Evolutionary conservation across 2,888 invertebrate species (phyloP), one percentile per base, ranked within the genome.

Genomic region (Apodemia zela): DNA sequence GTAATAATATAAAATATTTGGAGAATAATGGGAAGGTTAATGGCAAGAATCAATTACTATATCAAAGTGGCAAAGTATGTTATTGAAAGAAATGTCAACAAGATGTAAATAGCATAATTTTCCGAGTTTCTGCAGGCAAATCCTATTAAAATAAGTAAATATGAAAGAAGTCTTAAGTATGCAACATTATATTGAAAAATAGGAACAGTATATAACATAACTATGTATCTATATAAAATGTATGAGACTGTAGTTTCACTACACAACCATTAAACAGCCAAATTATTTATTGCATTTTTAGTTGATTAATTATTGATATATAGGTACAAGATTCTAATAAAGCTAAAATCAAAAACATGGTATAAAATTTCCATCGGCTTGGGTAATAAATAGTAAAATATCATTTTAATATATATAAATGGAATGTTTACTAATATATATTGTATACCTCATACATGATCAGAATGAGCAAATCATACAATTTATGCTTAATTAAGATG

Each of bases 141-240:
- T 33, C 33, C 33, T 8, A 8, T 33, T 33, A 33, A 8, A 33
- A 33, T 33, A 33, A 33, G 8, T 7, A 33, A 0, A 33, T 8
- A 33, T 8, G 33, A 33, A 33, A 15, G 13, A 42, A 42, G 42
- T 6, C 42, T 42, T 42, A 42, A 42, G 13, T 42, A 42, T 42
- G 42, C 42, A 42, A 42, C 42, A 42, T 15, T 42, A 15, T 42
- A 42, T 42, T 42, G 15, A 38, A 42, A 42, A 42, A 42, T 42
- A 42, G 42, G 42, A 42, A 42, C 42, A 42, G 42, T 42, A 42
- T n/a, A n/a, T n/a, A n/a, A n/a, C n/a, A n/a, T n/a, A n/a, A n/a
- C n/a, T n/a, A n/a, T n/a, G n/a, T n/a, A 33, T 7, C 33, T 33
- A 42, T 42, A 42, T 42, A 42, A 42, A 42, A 15, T 42, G 15